Base-by-base conservation (phyloP, 2,113 vertebrate genomes). In the Elanus axillaris region DNA sequence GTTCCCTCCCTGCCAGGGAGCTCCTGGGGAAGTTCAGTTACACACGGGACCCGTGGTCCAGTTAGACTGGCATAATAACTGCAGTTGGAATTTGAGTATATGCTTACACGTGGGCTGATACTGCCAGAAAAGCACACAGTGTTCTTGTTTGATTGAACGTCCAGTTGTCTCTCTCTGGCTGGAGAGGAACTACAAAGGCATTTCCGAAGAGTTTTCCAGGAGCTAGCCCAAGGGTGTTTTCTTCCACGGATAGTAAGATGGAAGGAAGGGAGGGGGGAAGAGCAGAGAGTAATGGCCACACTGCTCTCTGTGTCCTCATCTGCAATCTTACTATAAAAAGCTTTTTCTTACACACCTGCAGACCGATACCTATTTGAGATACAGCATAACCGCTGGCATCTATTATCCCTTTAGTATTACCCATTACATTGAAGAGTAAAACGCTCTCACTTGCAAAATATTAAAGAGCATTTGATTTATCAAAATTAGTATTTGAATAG, bases 211-310 rank as follows among this genome's bases (percentile, higher is more conserved):
- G 27, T 40, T 32, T 59, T 71, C 18, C 73, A 73, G 55, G 88
- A 75, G 50, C 31, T 43, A 75, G 18, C 26, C 59, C n/a, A 75
- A 74, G 19, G 13, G 9, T 59, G 13, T 32, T 60, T 40, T 20
- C 40, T 60, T 48, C 18, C 40, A 71, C 3, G 26, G 7, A 59
- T 0, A 83, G 7, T 38, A 45, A 50, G 13, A 75, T 19, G 13
- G 29, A 71, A 71, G 27, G 18, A n/a, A n/a, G 19, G 10, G 9
- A 23, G 15, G 4, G 8, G 7, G 32, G 1, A 6, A 2, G 2
- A 5, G 53, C 53, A 31, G 53, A 6, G 8, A 48, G 11, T 38
- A 74, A 47, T 16, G 42, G 36, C 47, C 25, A 77, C 26, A 21
- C 13, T 66, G 21, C 10, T 14, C 29, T 64, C 25, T 52, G 31